Evolutionary conservation across 1,140 invertebrate genomes (phyloP).

Genomic region (Drosophila novamexicana): DNA sequence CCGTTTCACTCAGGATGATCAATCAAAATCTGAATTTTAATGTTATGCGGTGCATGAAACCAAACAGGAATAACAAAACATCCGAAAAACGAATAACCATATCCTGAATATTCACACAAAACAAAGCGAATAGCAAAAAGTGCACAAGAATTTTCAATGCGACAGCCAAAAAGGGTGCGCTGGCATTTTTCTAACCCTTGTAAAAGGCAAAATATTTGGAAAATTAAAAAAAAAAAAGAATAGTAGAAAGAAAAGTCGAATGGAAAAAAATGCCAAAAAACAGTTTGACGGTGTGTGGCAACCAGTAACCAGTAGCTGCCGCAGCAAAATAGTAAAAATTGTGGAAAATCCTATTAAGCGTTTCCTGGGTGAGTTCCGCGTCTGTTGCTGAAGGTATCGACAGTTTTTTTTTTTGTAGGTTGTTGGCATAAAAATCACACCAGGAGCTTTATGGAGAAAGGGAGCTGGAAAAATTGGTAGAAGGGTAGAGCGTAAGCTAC

Average conservation of each 20-base stretch:
- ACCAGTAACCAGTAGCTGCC: constrained; percentile 71
- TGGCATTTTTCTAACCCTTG: constrained; percentile 77
- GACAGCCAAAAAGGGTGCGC: constrained; percentile 44
- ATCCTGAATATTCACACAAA: constrained; percentile 57
- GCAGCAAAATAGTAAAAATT: constrained; percentile 78
- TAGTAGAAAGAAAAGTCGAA: constrained; percentile 14
- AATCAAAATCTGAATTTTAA: constrained; percentile 81
- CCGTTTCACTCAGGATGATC: constrained; percentile 58
- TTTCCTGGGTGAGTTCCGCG: constrained; percentile 57
- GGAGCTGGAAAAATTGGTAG: neutral
- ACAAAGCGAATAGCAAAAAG: constrained; percentile 42
- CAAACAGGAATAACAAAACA: constrained; percentile 48
- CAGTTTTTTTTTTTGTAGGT: constrained; percentile 20
- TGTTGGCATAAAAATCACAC: constrained; percentile 33
- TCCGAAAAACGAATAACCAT: constrained; percentile 54
- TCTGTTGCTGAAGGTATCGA: constrained; percentile 57
- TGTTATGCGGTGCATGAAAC: constrained; percentile 80
- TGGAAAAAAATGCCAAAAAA: constrained; percentile 33
- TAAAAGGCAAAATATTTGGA: constrained; percentile 68
- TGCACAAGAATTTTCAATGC: constrained; percentile 70
- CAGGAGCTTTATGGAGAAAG: neutral
- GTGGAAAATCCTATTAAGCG: constrained; percentile 79
- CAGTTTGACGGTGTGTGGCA: constrained; percentile 27
- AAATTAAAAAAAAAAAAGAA: constrained; percentile 66
- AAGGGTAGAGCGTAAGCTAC: neutral